A percentile compares a stretch with the other conserved stretches of the same genome.
Conservation (phyloP, 2,113 vertebrate genomes). For the Pomatorhinus ruficollis region DNA sequence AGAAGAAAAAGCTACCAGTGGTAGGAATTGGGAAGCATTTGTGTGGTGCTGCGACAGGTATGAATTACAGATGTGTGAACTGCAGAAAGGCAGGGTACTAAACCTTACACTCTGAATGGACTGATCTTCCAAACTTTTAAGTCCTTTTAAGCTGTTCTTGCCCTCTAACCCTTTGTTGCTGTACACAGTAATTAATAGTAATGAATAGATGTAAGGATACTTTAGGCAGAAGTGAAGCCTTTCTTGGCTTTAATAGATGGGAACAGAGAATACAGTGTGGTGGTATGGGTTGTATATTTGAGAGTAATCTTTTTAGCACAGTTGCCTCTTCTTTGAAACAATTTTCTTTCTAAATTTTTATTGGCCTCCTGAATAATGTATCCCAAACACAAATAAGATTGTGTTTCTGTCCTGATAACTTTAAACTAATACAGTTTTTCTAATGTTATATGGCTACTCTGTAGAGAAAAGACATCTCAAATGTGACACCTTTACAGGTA, state of each 20-base stretch:
- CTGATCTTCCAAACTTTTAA: not conserved
- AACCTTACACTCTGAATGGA: not conserved
- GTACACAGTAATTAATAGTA: not conserved
- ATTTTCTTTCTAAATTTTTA: not conserved
- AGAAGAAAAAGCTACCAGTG: slow-evolving; percentile 78
- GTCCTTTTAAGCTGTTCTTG: not conserved
- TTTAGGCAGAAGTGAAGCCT: not conserved
- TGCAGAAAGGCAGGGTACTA: not conserved
- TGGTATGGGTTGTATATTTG: not conserved
- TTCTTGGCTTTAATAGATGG: not conserved
- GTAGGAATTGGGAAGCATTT: slow-evolving; percentile 95
- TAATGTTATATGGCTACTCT: not conserved
- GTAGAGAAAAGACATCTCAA: not conserved
- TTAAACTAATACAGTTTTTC: not conserved
- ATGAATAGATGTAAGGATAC: not conserved
- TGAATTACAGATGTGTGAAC: not conserved
- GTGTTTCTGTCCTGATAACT: not conserved
- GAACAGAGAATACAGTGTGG: not conserved
- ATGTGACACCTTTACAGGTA: not conserved
- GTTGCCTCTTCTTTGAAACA: not conserved
- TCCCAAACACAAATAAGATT: not conserved
- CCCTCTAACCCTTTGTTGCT: not conserved
- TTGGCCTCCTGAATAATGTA: not conserved
- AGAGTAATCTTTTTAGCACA: not conserved
- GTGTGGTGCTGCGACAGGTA: slow-evolving; percentile 96